phyloP scores from a whole-genome alignment of 2,888 invertebrate species.

The Pyrrhosoma nymphula region DNA sequence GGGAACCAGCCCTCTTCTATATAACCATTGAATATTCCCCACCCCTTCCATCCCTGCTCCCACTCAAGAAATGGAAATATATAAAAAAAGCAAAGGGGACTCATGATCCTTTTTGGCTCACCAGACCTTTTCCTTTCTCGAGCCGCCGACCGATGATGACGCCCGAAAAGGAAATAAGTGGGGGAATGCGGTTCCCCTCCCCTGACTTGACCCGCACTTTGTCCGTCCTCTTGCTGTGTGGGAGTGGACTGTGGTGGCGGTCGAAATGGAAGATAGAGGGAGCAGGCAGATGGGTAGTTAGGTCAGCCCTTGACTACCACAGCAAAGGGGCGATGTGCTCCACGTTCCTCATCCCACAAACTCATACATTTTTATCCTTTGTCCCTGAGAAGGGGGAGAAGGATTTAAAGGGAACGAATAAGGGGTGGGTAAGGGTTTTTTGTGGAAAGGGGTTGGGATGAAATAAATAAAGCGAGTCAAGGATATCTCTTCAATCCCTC shows the following conservation, averaged over 20 bases:
- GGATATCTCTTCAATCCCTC: background rate
- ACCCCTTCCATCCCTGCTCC: background rate
- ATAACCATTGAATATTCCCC: too few relatives aligned
- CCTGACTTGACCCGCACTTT: background rate
- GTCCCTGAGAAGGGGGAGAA: background rate
- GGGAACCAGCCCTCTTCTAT: background rate
- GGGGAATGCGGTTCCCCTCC: background rate
- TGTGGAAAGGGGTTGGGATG: background rate
- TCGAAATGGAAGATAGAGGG: background rate
- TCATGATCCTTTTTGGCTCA: background rate
- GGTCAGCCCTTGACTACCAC: background rate
- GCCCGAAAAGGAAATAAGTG: background rate
- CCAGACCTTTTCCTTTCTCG: background rate
- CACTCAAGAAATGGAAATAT: background rate
- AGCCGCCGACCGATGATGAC: background rate
- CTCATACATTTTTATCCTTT: background rate
- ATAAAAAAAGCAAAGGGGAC: background rate
- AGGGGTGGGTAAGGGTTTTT: background rate
- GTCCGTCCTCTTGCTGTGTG: background rate
- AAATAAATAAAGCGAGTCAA: background rate
- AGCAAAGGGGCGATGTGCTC: background rate
- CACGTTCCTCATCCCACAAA: background rate
- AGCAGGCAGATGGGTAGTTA: background rate
- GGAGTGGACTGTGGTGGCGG: background rate
- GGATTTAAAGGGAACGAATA: background rate